These are phyloP conservation scores for Pachymerium ferrugineum DNA, from an alignment of 2,888 invertebrate genomes.

Conservation along the genomic window DNA sequence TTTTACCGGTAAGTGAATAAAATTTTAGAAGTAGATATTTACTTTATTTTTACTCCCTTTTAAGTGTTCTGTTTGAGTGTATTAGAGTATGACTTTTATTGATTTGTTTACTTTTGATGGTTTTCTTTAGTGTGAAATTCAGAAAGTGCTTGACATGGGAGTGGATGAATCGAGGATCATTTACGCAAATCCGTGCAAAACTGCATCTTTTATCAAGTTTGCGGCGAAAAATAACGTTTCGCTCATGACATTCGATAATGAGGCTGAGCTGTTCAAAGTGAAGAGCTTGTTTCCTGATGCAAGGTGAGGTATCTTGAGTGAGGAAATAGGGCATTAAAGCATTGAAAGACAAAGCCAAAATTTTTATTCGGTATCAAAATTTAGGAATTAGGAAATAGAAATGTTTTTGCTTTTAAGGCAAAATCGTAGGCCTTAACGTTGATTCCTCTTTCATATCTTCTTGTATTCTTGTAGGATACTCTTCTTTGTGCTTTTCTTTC, in stretches of 20 bases:
- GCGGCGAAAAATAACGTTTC: slow-evolving; percentile 69
- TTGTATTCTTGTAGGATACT: no score
- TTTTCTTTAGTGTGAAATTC: slow-evolving; percentile 58
- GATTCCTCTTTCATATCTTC: no score
- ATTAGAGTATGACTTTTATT: background rate
- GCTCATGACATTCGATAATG: slow-evolving; percentile 90
- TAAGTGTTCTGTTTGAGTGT: background rate
- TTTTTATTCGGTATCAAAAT: no score
- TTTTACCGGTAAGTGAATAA: background rate
- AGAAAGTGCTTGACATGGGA: slow-evolving; percentile 69
- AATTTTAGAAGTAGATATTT: background rate
- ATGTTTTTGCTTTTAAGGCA: no score
- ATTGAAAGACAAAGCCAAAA: no score
- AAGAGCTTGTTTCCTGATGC: slow-evolving; percentile 74
- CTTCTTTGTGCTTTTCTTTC: no score
- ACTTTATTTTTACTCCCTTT: background rate
- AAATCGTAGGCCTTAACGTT: no score
- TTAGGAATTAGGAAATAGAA: no score
- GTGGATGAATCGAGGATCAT: slow-evolving; percentile 75
- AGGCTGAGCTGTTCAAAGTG: slow-evolving; percentile 83
- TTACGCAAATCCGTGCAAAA: slow-evolving; percentile 94
- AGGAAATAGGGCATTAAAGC: no score
- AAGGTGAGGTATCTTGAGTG: no score
- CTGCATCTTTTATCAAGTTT: slow-evolving; percentile 79
- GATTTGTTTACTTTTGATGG: background rate